These are phyloP conservation scores for Lanistes nyassanus DNA, from an alignment of 1,140 invertebrate genomes.

Conservation along the genomic window DNA sequence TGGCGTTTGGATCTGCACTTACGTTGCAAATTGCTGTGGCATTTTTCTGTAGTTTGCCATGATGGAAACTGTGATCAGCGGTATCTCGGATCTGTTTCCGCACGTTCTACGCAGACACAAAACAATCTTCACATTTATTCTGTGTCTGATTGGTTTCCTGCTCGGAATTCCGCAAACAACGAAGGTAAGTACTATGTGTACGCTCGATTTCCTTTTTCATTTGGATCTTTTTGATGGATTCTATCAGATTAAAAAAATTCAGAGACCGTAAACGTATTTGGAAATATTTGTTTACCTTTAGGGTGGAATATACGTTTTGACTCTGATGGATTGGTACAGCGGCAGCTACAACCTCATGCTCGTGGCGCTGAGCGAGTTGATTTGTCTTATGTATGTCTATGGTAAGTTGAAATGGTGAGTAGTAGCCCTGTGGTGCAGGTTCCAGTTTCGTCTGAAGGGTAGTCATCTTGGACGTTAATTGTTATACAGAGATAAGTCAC, in stretches of 20 bases:
- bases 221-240: neutral
- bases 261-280: neutral
- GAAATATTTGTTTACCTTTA: conserved; percentile 31
- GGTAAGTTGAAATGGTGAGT: conserved; percentile 64
- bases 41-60: conserved; percentile 78
- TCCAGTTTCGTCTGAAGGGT: no score
- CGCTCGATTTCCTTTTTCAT: neutral
- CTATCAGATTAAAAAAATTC: neutral
- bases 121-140: conserved; percentile 47
- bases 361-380: conserved; percentile 72
- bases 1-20: no score
- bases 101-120: conserved; percentile 67
- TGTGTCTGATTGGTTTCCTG: conserved; percentile 54
- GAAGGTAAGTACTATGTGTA: conserved; percentile 31
- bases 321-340: conserved; percentile 86
- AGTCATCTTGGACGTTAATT: neutral
- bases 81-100: conserved; percentile 77
- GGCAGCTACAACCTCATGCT: conserved; percentile 85
- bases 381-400: conserved; percentile 80
- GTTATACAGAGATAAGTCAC: neutral
- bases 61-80: conserved; percentile 80
- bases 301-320: conserved; percentile 83
- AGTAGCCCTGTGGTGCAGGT: neutral
- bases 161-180: conserved; percentile 54
- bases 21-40: no score